Evolutionary conservation across 2,797 vertebrate genomes (phyloP).

Genomic region (Avahi laniger): DNA sequence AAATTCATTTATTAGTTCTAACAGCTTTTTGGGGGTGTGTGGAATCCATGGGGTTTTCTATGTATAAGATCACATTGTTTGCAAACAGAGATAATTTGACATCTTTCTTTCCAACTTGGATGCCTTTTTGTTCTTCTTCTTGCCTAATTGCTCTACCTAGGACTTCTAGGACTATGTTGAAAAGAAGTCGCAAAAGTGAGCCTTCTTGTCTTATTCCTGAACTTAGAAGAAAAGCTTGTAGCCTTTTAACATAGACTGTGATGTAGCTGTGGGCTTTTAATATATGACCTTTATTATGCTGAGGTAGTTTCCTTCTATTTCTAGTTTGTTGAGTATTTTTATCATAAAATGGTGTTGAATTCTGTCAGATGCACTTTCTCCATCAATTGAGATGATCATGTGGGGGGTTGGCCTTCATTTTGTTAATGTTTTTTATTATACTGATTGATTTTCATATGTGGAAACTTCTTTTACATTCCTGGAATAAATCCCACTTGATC

Average conservation of each 20-base stretch:
- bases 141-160: neutral
- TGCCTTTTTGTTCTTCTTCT: neutral
- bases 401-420: neutral
- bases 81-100: neutral
- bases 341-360: neutral
- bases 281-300: neutral
- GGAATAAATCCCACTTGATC: neutral
- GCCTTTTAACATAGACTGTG: neutral
- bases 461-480: neutral
- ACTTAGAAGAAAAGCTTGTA: neutral
- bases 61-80: neutral
- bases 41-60: neutral
- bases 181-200: neutral
- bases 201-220: neutral
- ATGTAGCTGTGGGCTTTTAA: neutral
- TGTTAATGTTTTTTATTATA: neutral
- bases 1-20: neutral
- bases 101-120: neutral
- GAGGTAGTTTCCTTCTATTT: neutral
- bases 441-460: neutral
- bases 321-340: slow-evolving; percentile 4
- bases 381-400: neutral
- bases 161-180: neutral
- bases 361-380: neutral
- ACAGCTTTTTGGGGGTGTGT: neutral